Base-by-base conservation (phyloP, 2,113 vertebrate species). In the Leptocoma aspasia region DNA sequence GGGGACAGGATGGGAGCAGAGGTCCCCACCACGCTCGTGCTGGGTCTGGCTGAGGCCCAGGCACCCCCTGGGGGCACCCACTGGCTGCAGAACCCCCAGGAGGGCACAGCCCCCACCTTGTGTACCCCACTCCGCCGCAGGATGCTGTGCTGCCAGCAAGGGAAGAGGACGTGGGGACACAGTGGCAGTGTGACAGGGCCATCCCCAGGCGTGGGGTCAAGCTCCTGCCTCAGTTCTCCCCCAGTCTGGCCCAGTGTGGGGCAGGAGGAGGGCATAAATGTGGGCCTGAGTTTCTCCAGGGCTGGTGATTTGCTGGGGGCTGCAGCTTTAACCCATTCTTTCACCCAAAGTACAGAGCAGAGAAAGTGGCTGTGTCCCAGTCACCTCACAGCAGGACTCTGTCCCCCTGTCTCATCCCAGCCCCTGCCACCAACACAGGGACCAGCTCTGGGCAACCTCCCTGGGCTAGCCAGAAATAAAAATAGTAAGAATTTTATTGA, bases 401-500 rank as follows among this genome's bases (percentile, higher is more conserved):
- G 5, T 31, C 4, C 19, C 33, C 22, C 37, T 15, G 44, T 13
- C 42, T 63, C 33, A 39, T 18, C 13, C 65, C 66, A 37, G 13
- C 12, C 31, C 16, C n/a, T 42, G 81, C 28, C 72, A 83, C 73
- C 28, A 28, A 26, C 8, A 27, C 4, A 1, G n/a, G 24, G 15
- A 80, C 18, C 9, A 10, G 37, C 52, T 44, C 50, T 31, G 35
- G 15, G 17, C 18, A 60, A 30, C 3, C 3, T n/a, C 15, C 14
- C 27, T 8, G 22, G 7, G 19, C 30, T 15, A 37, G 10, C 0
- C 3, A 8, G 50, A 53, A 66, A 70, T 90, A 94, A 72, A 95
- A 92, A 95, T 63, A 94, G 39, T 49, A 61, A 20, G 13, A 79
- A 31, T 75, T 95, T 96, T 95, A 96, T 71, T 96, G 91, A 59